Evolutionary conservation across 2,888 invertebrate species (phyloP), one percentile per base, ranked within the genome.

Genomic region (Lycocerus yunnanus): DNA sequence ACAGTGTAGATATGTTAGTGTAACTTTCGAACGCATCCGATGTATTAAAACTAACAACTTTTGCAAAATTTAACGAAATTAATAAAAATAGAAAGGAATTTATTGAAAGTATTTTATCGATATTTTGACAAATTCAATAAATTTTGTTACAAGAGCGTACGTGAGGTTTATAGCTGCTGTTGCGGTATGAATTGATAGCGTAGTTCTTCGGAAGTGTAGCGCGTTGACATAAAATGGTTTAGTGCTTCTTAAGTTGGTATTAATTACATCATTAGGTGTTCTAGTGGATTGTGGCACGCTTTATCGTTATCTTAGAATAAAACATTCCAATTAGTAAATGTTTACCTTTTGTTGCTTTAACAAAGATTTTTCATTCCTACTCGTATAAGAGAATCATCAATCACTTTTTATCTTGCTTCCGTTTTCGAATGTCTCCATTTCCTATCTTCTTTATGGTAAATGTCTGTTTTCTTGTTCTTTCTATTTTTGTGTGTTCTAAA

Each of bases 381-480:
- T 27, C 69, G 60, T 71, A 68, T 70, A 72, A 72, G 72, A 70
- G 67, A 71, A 58, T 73, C 78, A 79, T 79, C 79, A 79, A 79
- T 79, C 78, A 79, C 75, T 68, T 78, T 79, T 79, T 78, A 77
- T 79, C 79, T 76, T 77, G 59, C 72, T 79, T 78, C 76, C 78
- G 78, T 73, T 79, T 66, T 71, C 72, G 69, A 71, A 75, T 74
- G 78, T 78, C 75, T 75, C 76, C 79, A 78, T 77, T 73, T 76
- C 79, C 76, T 69, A 72, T 78, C 75, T 73, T 69, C 74, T 77
- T 76, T 73, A 73, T 73, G 68, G 71, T 69, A 71, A 66, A 71
- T 75, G 75, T 72, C 75, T 72, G 75, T 71, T 76, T 69, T 73
- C 73, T 67, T 70, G 73, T 76, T 74, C 73, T 65, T 73, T 73